Percentiles rank a stretch among this genome's conserved stretches.
These are phyloP conservation scores for Penelope pileata DNA, from an alignment of 2,113 vertebrate species.

Conservation along the genomic window DNA sequence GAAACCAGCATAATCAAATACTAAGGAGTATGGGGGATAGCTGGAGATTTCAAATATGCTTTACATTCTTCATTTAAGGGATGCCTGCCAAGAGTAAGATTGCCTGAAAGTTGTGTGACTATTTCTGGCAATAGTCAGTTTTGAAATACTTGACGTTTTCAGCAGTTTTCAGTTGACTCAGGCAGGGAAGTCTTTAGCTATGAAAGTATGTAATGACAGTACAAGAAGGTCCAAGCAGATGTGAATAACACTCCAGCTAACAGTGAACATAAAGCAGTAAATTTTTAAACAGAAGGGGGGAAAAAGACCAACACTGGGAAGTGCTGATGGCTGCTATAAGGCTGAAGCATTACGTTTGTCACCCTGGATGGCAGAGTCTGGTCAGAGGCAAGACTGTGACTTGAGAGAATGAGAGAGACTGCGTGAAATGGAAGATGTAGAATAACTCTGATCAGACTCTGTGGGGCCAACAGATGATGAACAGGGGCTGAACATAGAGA, in stretches of 20 bases:
- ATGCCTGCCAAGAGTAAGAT: background rate
- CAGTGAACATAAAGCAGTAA: background rate
- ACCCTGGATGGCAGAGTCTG: background rate
- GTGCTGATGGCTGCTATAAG: background rate
- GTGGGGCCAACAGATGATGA: background rate
- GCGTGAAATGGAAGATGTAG: background rate
- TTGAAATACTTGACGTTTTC: conserved; percentile 20
- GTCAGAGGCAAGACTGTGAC: background rate
- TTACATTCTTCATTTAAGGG: background rate
- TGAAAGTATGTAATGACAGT: background rate
- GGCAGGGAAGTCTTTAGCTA: background rate
- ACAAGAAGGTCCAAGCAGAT: background rate
- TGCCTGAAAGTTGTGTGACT: background rate
- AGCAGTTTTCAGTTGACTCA: conserved; percentile 43
- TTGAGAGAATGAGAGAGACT: background rate
- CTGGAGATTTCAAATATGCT: background rate
- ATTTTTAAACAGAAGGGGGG: background rate
- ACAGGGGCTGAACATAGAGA: background rate
- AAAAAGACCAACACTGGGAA: background rate
- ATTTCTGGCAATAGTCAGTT: conserved; percentile 17
- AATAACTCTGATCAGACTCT: background rate
- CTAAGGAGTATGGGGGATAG: background rate
- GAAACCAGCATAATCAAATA: background rate
- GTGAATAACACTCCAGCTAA: background rate
- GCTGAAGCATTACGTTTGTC: background rate